Percentiles rank a stretch among this genome's conserved stretches.
These are phyloP conservation scores for Atta texana DNA, from an alignment of 1,140 invertebrate genomes.

Conservation along the genomic window DNA sequence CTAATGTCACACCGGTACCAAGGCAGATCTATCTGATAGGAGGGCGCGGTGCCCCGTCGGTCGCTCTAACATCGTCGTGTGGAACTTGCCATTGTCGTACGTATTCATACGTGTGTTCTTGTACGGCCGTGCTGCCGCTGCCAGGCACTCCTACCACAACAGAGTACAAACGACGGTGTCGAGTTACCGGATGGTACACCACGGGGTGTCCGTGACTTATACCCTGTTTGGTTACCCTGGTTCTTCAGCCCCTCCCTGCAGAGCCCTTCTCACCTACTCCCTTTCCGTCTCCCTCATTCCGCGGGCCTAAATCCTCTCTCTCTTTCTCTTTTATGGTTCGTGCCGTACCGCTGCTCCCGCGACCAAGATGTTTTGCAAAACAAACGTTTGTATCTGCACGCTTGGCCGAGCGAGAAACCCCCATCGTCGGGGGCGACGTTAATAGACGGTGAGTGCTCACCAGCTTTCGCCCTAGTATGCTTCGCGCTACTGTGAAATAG, in stretches of 20 bases:
- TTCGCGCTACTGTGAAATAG: background rate
- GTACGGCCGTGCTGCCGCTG: conserved; percentile 80
- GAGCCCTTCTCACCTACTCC: conserved; percentile 53
- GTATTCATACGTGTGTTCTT: conserved; percentile 85
- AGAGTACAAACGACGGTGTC: conserved; percentile 86
- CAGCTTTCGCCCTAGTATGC: conserved; percentile 19
- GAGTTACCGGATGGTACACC: conserved; percentile 87
- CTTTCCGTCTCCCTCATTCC: conserved; percentile 62
- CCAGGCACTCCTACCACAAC: conserved; percentile 80
- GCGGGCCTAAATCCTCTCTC: conserved; percentile 35
- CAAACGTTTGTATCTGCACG: conserved; percentile 83
- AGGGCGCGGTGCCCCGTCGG: conserved; percentile 49
- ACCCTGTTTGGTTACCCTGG: conserved; percentile 79
- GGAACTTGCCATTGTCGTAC: conserved; percentile 84
- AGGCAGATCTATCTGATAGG: conserved; percentile 83
- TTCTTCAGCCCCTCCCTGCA: conserved; percentile 68
- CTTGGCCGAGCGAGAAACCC: conserved; percentile 69
- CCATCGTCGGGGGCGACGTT: conserved; percentile 60
- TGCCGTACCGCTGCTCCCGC: conserved; percentile 74
- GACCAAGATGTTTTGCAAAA: conserved; percentile 84
- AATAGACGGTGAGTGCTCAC: conserved; percentile 63
- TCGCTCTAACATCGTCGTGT: conserved; percentile 75
- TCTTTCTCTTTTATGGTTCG: conserved; percentile 67
- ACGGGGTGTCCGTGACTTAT: conserved; percentile 85
- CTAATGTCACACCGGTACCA: conserved; percentile 84